Base-by-base conservation (phyloP, 2,797 vertebrate species). In the Sparidentex hasta region DNA sequence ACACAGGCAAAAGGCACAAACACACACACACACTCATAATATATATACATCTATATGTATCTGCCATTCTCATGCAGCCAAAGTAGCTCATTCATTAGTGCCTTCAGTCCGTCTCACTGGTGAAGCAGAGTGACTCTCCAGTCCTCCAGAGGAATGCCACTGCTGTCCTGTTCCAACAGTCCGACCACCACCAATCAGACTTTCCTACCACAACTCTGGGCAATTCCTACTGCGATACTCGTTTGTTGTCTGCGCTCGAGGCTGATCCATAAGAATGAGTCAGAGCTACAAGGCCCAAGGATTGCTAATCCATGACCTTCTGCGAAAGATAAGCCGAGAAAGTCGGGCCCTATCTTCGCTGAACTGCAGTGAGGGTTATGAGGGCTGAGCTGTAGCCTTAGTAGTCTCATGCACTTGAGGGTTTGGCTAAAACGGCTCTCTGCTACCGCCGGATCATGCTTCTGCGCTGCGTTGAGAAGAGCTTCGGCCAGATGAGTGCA, bases 231-330 rank as follows among this genome's bases (percentile, higher is more conserved):
- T 65, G 80, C 25, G 7, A 64, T 50, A 52, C 78, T n/a, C 69
- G 41, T 78, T 63, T 79, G 73, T 80, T 73, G 78, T 82, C 80
- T 57, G 64, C 6, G 13, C 73, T 81, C 68, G 5, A 17, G 27
- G 61, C 80, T 64, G 76, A 84, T 88, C 65, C 77, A 81, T 84
- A 46, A 70, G 78, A 83, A 74, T 74, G 74, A 89, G 80, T 87
- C 56, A 66, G 76, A 81, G 76, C 77, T 83, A 88, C 78, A 81
- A 82, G 70, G 84, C 81, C 86, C 83, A 76, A 71, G 76, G 78
- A 88, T 86, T 81, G 73, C 81, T 94, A 91, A 93, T 92, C 89
- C 91, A 74, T 82, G 84, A 92, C 91, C 93, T 92, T 90, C 83
- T 81, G 76, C 74, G 78, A 70, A 83, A 82, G 87, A 89, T 94